These are phyloP conservation scores for Esox masquinongy DNA, from an alignment of 2,797 vertebrate genomes.

Conservation along the genomic window DNA sequence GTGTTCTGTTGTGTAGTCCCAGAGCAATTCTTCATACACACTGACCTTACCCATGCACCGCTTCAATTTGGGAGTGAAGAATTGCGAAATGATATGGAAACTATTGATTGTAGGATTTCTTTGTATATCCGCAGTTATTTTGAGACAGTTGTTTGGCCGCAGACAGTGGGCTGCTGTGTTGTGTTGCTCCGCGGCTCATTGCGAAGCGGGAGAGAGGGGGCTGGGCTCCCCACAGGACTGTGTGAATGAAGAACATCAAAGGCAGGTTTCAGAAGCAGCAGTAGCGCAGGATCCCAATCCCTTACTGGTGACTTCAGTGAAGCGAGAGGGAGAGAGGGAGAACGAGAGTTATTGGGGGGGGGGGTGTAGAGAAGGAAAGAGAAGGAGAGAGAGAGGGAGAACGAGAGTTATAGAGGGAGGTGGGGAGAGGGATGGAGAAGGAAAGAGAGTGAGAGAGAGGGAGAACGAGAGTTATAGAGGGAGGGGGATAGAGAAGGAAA, in stretches of 20 bases:
- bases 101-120: neutral
- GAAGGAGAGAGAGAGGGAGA: neutral
- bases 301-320: neutral
- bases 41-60: neutral
- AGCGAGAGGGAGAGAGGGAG: neutral
- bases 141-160: neutral
- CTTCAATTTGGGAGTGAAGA: neutral
- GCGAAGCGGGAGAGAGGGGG: neutral
- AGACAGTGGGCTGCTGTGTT: neutral
- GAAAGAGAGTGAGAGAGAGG: neutral
- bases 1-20: neutral
- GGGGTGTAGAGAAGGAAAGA: neutral
- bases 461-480: neutral
- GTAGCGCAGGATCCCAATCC: neutral
- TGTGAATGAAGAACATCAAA: conserved; percentile 7
- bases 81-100: neutral
- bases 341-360: too few species aligned
- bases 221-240: conserved; percentile 3
- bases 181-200: neutral
- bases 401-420: neutral
- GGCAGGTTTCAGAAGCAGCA: neutral
- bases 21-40: neutral
- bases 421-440: too few species aligned
- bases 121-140: neutral
- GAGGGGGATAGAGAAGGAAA: neutral